phyloP scores from a whole-genome alignment of 1,140 invertebrate genomes.

The Cyclina sinensis region DNA sequence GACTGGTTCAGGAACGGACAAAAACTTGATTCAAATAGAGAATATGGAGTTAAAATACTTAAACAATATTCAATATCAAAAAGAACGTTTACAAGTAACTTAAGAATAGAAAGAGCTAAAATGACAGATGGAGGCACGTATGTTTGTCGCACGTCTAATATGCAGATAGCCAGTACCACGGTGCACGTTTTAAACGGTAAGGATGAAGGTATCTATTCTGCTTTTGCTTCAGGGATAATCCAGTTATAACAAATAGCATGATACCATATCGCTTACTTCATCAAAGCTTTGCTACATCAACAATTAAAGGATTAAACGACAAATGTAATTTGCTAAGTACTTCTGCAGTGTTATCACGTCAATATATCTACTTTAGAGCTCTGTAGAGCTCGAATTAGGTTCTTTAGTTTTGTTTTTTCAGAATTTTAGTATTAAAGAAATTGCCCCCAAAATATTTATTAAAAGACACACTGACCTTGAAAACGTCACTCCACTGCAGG shows the following conservation, averaged over 20 bases:
- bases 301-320: too few species aligned
- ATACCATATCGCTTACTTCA: neutral
- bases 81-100: slow-evolving; percentile 73
- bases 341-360: too few species aligned
- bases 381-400: too few species aligned
- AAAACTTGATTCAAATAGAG: slow-evolving; percentile 56
- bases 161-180: slow-evolving; percentile 75
- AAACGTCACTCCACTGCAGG: too few species aligned
- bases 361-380: too few species aligned
- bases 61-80: slow-evolving; percentile 71
- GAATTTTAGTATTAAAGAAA: too few species aligned
- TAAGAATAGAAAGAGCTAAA: slow-evolving; percentile 72
- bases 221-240: neutral
- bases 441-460: too few species aligned
- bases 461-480: too few species aligned
- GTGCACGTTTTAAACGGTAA: slow-evolving; percentile 79
- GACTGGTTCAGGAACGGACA: slow-evolving; percentile 76
- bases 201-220: slow-evolving; percentile 56
- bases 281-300: neutral
- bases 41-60: slow-evolving; percentile 67
- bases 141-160: slow-evolving; percentile 76
- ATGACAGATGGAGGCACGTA: slow-evolving; percentile 75
- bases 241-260: neutral
- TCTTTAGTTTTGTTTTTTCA: too few species aligned
- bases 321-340: too few species aligned